Conservation (phyloP, 2,113 vertebrate species). For the Esox niger region DNA sequence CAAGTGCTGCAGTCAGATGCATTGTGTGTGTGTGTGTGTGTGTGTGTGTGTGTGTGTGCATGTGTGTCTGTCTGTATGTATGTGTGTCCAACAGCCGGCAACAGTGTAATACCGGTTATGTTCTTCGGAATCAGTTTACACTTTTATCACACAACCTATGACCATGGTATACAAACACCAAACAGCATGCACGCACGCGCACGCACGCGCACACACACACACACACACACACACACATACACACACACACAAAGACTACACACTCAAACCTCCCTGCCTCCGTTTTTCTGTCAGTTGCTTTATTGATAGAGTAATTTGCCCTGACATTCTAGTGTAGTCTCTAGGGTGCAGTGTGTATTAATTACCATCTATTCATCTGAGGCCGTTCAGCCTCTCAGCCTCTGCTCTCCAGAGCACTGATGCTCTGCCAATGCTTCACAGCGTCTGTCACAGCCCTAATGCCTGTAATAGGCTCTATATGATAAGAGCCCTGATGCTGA, state of each 20-base stretch:
- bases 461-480: slow-evolving; percentile 10
- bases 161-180: not conserved
- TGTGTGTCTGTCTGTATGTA: no score
- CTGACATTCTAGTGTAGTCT: slow-evolving; percentile 56
- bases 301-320: slow-evolving; percentile 69
- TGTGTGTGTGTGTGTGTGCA: no score
- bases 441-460: slow-evolving; percentile 40
- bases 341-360: slow-evolving; percentile 61
- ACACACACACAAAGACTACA: not conserved
- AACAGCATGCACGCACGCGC: not conserved
- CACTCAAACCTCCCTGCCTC: slow-evolving; percentile 23
- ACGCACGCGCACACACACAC: not conserved
- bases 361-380: slow-evolving; percentile 69
- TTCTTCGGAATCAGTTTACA: no score
- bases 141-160: not conserved
- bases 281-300: slow-evolving; percentile 42
- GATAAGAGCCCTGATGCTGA: no score
- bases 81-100: no score
- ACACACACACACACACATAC: not conserved
- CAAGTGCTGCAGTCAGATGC: no score
- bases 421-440: slow-evolving; percentile 51
- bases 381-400: slow-evolving; percentile 42
- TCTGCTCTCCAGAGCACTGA: slow-evolving; percentile 26
- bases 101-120: no score
- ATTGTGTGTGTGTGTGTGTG: no score